Conservation (phyloP, 2,113 vertebrate species). For the Marmota monax region DNA sequence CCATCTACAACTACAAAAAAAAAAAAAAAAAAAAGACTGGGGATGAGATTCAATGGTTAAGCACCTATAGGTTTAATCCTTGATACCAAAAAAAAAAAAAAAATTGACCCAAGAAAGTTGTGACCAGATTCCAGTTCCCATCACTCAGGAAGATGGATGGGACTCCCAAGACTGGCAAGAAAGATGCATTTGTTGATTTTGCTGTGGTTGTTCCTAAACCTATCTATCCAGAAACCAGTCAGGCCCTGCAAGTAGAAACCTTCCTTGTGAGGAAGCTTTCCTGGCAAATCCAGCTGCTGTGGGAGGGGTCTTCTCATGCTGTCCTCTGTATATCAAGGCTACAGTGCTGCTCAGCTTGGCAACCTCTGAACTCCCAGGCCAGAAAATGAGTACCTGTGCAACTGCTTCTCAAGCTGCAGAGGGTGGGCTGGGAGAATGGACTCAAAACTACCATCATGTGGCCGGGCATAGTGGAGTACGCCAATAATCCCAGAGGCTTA, state of each 20-base stretch:
- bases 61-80: too few species aligned
- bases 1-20: too few species aligned
- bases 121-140: not conserved
- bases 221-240: conserved; percentile 15
- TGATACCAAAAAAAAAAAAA: not conserved
- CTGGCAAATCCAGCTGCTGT: not conserved
- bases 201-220: conserved; percentile 31
- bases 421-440: not conserved
- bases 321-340: not conserved
- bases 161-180: not conserved
- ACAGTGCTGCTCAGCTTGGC: not conserved
- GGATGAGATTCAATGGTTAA: too few species aligned
- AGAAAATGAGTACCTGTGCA: not conserved
- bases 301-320: not conserved
- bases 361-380: not conserved
- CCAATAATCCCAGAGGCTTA: too few species aligned
- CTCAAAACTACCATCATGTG: not conserved
- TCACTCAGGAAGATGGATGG: not conserved
- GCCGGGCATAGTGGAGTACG: too few species aligned
- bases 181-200: not conserved
- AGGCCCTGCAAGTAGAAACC: not conserved
- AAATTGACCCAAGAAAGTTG: not conserved
- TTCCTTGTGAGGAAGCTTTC: not conserved
- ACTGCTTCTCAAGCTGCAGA: not conserved
- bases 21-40: too few species aligned